A percentile compares a stretch with the other conserved stretches of the same genome.
Evolutionary conservation across 2,797 vertebrate genomes (phyloP).

Genomic region (Tinamus major): DNA sequence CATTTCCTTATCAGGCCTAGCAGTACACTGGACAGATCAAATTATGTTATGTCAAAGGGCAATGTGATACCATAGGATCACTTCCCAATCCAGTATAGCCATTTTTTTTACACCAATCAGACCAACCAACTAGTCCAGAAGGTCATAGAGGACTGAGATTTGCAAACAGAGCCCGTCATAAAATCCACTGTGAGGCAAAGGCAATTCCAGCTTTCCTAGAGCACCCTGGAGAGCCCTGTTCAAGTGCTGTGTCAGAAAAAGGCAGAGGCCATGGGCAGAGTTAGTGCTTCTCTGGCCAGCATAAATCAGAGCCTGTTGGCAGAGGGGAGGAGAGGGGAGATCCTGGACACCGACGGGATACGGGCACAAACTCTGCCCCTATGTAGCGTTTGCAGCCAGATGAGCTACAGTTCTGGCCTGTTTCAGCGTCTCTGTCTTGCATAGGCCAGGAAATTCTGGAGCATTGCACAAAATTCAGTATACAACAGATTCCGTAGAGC

Average conservation of each 20-base stretch:
- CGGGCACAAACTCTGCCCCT: neutral
- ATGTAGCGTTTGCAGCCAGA: neutral
- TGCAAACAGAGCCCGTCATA: neutral
- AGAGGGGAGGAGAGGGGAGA: neutral
- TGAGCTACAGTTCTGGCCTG: neutral
- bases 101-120: neutral
- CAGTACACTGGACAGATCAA: neutral
- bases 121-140: neutral
- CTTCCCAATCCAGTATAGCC: neutral
- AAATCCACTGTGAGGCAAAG: neutral
- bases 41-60: neutral
- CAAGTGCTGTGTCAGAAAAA: neutral
- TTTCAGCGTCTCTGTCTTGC: neutral
- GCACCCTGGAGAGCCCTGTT: neutral
- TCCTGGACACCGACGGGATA: too few relatives aligned
- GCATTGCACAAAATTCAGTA: neutral
- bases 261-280: neutral
- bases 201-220: neutral
- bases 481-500: neutral
- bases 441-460: neutral
- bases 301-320: neutral
- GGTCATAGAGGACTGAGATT: neutral
- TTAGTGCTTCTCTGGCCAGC: neutral
- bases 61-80: accelerated
- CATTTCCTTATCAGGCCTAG: neutral